Conservation (phyloP, 2,113 vertebrate species). For the Capreolus pygargus region DNA sequence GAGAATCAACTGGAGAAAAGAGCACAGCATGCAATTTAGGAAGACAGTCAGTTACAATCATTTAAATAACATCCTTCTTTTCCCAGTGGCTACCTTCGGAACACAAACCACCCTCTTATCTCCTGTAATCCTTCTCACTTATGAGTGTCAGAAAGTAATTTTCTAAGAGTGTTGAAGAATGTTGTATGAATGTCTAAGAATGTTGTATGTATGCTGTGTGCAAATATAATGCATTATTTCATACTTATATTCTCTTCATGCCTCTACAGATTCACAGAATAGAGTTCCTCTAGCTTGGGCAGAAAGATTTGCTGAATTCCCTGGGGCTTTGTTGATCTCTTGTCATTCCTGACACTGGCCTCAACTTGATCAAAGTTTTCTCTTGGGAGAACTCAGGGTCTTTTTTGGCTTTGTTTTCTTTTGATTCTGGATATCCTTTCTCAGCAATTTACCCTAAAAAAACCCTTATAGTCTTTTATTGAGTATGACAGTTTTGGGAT, state of each 20-base stretch:
- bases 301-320: not conserved
- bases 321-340: not conserved
- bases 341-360: not conserved
- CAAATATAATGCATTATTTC: not conserved
- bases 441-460: not conserved
- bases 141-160: not conserved
- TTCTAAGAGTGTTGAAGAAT: not conserved
- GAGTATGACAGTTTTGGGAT: not conserved
- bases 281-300: not conserved
- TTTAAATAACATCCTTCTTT: slow-evolving; percentile 41
- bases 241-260: not conserved
- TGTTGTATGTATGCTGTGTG: not conserved
- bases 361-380: not conserved
- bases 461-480: not conserved
- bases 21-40: slow-evolving; percentile 19
- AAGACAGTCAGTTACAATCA: not conserved
- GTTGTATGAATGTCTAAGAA: not conserved
- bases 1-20: not conserved
- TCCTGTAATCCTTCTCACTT: slow-evolving; percentile 7
- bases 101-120: not conserved
- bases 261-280: not conserved
- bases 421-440: not conserved
- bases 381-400: not conserved
- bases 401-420: not conserved
- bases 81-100: not conserved